Evolutionary conservation across 37 sponge, comb jelly and placozoan species (phyloP).

Genomic region (Cliona cf. orientalis): DNA sequence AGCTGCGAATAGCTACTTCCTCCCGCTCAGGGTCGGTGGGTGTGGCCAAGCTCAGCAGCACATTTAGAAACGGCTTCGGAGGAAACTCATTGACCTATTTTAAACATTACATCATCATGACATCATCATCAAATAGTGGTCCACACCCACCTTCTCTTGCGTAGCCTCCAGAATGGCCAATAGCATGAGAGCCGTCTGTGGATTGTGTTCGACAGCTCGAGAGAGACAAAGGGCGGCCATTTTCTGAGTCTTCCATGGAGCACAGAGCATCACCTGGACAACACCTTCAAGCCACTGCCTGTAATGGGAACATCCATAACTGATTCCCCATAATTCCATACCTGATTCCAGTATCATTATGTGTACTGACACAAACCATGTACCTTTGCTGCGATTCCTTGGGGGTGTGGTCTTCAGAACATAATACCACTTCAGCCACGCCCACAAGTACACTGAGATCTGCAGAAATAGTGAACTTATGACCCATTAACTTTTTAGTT

Average conservation of each 20-base stretch:
- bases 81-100: conserved; percentile 8
- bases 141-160: conserved; percentile 9
- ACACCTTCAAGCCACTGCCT: conserved; percentile 55
- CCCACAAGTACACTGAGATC: conserved; percentile 18
- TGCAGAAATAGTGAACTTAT: not conserved
- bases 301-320: not conserved
- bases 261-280: conserved; percentile 13
- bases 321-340: no score
- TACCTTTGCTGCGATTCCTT: not conserved
- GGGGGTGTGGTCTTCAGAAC: conserved; percentile 2
- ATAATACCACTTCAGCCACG: conserved; percentile 17
- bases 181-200: not conserved
- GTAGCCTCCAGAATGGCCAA: conserved; percentile 17
- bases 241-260: conserved; percentile 24
- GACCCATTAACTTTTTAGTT: no score
- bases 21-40: conserved; percentile 36
- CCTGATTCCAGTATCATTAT: no score
- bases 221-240: conserved; percentile 26
- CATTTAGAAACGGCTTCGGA: conserved; percentile 16
- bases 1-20: conserved; percentile 33
- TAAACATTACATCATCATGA: not conserved
- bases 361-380: not conserved
- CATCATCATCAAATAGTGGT: not conserved
- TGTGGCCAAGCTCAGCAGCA: conserved; percentile 32
- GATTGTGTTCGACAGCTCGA: not conserved